Evolutionary conservation across 2,113 vertebrate species (phyloP).

Genomic region (Cinclus mexicanus): DNA sequence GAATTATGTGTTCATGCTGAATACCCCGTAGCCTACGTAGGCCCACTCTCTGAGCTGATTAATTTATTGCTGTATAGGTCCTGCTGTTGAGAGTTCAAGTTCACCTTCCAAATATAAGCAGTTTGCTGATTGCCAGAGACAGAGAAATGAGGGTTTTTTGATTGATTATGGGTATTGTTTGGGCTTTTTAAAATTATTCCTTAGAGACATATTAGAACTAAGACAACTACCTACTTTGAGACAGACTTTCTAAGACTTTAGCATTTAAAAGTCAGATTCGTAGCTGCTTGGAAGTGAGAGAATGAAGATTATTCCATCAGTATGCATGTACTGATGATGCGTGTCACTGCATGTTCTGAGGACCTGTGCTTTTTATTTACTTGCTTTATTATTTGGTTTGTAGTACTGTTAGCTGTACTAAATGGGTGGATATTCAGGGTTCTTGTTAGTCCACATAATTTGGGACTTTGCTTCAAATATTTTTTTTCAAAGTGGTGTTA

Average conservation of each 20-base stretch:
- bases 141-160: not conserved
- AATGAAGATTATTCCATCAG: not conserved
- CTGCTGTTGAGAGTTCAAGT: not conserved
- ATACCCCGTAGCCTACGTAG: not conserved
- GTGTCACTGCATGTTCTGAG: not conserved
- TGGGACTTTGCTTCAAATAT: not conserved
- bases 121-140: not conserved
- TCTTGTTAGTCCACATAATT: not conserved
- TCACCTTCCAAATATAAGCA: not conserved
- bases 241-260: not conserved
- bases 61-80: not conserved
- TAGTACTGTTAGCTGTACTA: not conserved
- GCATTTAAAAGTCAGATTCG: not conserved
- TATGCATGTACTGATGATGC: not conserved
- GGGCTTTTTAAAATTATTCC: not conserved
- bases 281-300: not conserved
- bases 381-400: not conserved
- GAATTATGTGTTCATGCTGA: not conserved
- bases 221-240: not conserved
- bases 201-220: not conserved
- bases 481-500: not conserved
- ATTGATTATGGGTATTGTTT: not conserved
- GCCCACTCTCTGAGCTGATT: not conserved
- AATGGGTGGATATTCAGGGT: not conserved
- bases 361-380: not conserved